These are phyloP conservation scores for Synodontis membranacea DNA, from an alignment of 2,113 vertebrate species.

Conservation along the genomic window DNA sequence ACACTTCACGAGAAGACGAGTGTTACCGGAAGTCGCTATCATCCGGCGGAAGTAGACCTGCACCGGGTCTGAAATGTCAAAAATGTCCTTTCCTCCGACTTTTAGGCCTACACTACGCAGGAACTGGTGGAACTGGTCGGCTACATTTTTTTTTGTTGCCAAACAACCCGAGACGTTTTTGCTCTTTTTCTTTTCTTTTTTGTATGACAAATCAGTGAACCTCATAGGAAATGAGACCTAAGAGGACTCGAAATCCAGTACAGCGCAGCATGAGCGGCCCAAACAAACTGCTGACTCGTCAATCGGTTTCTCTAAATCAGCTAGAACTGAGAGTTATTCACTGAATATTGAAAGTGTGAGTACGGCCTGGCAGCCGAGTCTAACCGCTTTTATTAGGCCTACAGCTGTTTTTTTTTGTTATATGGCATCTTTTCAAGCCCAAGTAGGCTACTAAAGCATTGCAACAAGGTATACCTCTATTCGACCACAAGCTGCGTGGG, in stretches of 20 bases:
- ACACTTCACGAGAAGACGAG: conserved; percentile 62
- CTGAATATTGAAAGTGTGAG: conserved; percentile 65
- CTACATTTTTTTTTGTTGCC: conserved; percentile 74
- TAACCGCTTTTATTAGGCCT: conserved; percentile 53
- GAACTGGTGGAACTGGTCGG: conserved; percentile 44
- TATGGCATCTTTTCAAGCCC: conserved; percentile 77
- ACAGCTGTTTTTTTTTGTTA: conserved; percentile 66
- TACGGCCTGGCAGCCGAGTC: conserved; percentile 59
- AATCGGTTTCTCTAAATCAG: conserved; percentile 77
- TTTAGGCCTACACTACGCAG: conserved; percentile 18
- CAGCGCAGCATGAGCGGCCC: conserved; percentile 72
- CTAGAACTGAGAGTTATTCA: conserved; percentile 71
- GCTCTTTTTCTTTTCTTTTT: conserved; percentile 18
- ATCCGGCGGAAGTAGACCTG: conserved; percentile 65
- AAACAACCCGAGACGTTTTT: conserved; percentile 65
- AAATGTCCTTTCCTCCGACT: conserved; percentile 68
- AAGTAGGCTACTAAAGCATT: conserved; percentile 83
- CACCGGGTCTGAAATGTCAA: conserved; percentile 60
- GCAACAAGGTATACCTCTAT: conserved; percentile 99
- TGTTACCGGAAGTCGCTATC: conserved; percentile 71
- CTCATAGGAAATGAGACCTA: conserved; percentile 58
- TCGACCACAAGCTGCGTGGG: conserved; percentile 89
- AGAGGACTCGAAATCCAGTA: conserved; percentile 69
- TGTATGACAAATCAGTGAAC: conserved; percentile 62
- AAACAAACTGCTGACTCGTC: conserved; percentile 70